Conservation (phyloP, 2,113 vertebrate genomes). For the Pangasianodon hypophthalmus region DNA sequence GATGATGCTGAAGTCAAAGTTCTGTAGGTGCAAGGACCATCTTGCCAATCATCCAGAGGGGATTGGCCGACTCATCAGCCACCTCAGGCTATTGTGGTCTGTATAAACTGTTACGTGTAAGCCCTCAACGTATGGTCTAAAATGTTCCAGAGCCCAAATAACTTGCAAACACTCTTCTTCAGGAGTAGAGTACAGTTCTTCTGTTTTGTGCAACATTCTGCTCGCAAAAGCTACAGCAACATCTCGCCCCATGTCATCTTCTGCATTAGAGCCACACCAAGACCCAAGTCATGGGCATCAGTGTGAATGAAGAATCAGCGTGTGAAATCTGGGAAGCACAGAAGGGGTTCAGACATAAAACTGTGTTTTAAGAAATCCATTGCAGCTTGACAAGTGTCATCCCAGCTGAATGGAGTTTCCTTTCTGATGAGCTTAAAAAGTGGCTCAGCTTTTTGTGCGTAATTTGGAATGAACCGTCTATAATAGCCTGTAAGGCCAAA, state of each 20-base stretch:
- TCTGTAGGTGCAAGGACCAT: neutral
- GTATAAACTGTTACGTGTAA: constrained; percentile 4
- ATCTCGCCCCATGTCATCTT: neutral
- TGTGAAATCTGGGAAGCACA: constrained; percentile 19
- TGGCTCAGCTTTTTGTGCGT: no score
- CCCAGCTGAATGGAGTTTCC: constrained; percentile 4
- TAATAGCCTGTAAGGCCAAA: no score
- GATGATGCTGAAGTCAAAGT: neutral
- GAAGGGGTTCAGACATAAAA: constrained; percentile 1
- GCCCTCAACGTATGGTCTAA: constrained; percentile 23
- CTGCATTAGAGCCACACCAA: constrained; percentile 10
- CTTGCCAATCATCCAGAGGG: neutral
- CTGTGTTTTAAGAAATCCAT: constrained; percentile 9
- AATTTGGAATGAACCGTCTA: no score
- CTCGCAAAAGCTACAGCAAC: constrained; percentile 20
- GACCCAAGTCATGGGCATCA: neutral
- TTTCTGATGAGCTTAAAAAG: neutral
- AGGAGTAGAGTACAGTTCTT: constrained; percentile 3
- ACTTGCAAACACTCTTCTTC: constrained; percentile 13
- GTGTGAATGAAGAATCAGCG: constrained; percentile 20
- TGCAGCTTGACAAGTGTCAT: neutral
- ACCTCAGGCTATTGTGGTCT: constrained; percentile 18
- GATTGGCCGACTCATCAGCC: constrained; percentile 9
- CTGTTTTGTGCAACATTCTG: neutral
- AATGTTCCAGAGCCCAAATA: constrained; percentile 42